Base-by-base conservation (phyloP, 1,140 invertebrate genomes). In the Trachymyrmex septentrionalis region DNA sequence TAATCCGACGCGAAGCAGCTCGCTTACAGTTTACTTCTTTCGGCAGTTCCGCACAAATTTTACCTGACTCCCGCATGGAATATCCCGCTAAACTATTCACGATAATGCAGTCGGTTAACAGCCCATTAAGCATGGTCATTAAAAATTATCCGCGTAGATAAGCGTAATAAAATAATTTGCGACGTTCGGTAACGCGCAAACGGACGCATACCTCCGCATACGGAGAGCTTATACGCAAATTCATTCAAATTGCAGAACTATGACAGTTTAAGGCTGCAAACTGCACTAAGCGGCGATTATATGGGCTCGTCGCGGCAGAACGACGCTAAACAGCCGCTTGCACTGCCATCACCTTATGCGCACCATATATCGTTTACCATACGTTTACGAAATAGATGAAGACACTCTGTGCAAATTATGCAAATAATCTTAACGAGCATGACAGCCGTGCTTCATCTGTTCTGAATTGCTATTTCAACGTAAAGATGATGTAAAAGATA, bases 201-300 rank as follows among this genome's bases (percentile, higher is more conserved):
- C 64, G 50, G 50, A 71, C 82, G 67, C 19, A 12, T 44, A 34
- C 53, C 48, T 64, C 50, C 19, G 38, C n/a, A n/a, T 34, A 48
- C 55, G 16, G 2, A 7, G 64, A 3, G 77, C 63, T 90, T 90
- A 90, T 90, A 90, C 44, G 86, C 73, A 88, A 90, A 91, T 91
- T 90, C 76, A 86, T 86, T 91, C 64, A 69, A 91, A 90, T 91
- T 86, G 59, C 77, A 69, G 64, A 87, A 91, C 81, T 88, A 86
- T 82, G 86, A 90, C 63, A 77, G 86, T 61, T 84, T 84, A 78
- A 91, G 72, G 64, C 59, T 77, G 86, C 64, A 87, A 90, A 90
- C 87, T 85, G 66, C 64, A 72, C 82, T 90, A 90, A 90, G 48
- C 71, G 67, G 64, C 72, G 77, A 88, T 90, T 88, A 90, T 88